Base-by-base conservation (phyloP, 1,140 invertebrate genomes). In the Cyrtorhinus lividipennis region DNA sequence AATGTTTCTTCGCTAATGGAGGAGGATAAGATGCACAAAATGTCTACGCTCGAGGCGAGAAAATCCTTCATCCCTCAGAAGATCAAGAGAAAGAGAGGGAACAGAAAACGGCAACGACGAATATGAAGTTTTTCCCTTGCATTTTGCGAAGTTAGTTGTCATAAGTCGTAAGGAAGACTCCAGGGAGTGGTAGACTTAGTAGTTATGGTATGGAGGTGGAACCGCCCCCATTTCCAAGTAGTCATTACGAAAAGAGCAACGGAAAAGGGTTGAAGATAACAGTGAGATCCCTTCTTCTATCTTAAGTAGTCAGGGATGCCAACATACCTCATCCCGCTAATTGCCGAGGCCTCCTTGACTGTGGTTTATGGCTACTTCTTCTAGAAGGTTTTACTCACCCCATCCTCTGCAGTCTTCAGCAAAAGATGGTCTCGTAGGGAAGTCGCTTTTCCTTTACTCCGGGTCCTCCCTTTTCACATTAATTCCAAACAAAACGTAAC, bases 261-360 rank as follows among this genome's bases (percentile, higher is more conserved):
- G 48, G 48, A 53, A 20, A 5, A 5, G 12, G 20, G 20, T 10
- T 53, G 48, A 20, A 53, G 48, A 53, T 53, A 53, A 53, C 48
- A 53, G 48, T 53, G 48, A 20, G 20, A 53, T 53, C 48, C 48
- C 48, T 53, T 53, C 48, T 53, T 53, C 48, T 53, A 53, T 53
- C 48, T 53, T 53, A 53, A 53, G 48, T 53, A 53, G 48, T 53
- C 20, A 53, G 48, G 48, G 48, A 15, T 53, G 48, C 48, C 48
- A 53, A 53, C 48, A 53, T 53, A 53, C 48, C 48, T 53, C 48
- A 53, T 53, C 48, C 48, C 20, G 48, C 48, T 53, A 53, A 53
- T 53, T 53, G 48, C 48, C 48, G 20, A 5, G 48, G 48, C 48
- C 20, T 53, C 48, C 48, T 53, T 53, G 48, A 53, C 48, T 53